Evolutionary conservation across 2,113 vertebrate genomes (phyloP).

Genomic region (Hemiscyllium ocellatum): DNA sequence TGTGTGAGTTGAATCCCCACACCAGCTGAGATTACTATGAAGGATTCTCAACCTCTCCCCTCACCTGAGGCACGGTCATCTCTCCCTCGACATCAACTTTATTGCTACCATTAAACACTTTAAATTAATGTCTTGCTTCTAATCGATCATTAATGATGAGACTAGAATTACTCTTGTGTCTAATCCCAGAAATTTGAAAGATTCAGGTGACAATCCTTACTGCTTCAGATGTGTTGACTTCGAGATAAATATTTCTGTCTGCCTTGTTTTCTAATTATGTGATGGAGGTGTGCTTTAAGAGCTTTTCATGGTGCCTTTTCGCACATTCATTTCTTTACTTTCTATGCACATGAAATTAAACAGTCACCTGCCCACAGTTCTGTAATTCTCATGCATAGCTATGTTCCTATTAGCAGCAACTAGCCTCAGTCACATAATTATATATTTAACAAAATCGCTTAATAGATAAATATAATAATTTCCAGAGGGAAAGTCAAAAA

Average conservation of each 20-base stretch:
- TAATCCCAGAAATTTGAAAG: background rate
- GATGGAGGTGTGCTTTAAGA: background rate
- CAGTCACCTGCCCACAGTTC: background rate
- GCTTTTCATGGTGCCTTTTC: background rate
- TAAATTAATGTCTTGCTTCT: background rate
- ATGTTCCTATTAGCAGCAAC: background rate
- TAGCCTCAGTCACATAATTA: constrained; percentile 1
- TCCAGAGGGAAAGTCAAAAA: background rate
- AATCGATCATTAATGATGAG: background rate
- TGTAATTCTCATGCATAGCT: background rate
- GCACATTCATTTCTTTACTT: background rate
- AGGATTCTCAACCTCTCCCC: no score
- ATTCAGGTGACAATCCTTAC: background rate
- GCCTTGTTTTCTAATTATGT: background rate
- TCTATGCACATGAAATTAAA: background rate
- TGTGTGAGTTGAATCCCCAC: no score
- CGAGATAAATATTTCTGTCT: background rate
- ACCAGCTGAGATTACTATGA: no score
- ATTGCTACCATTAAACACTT: no score
- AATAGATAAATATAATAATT: background rate
- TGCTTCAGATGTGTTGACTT: background rate
- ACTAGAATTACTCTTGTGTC: background rate
- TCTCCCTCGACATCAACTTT: no score
- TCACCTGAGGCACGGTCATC: no score
- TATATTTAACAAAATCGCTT: constrained; percentile 12